Percentiles rank a stretch among this genome's conserved stretches.
Evolutionary conservation across 2,888 invertebrate species (phyloP).

Genomic region (Hoplodrina ambigua): DNA sequence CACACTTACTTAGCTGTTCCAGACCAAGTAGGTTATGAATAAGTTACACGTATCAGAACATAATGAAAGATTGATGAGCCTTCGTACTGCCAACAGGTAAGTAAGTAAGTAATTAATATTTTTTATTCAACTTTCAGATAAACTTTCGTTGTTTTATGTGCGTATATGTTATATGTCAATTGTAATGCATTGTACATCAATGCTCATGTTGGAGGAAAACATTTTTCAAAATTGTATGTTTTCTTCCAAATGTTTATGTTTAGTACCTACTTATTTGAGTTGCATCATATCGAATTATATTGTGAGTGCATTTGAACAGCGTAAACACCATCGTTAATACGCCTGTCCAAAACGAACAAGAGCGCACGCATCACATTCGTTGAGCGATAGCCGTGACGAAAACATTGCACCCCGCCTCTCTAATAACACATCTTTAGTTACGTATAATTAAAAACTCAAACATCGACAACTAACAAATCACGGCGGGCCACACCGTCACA

Average conservation of each 20-base stretch:
- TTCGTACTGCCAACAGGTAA: constrained; percentile 78
- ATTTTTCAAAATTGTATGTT: constrained; percentile 29
- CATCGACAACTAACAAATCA: constrained; percentile 88
- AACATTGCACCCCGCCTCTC: constrained; percentile 80
- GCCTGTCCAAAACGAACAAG: constrained; percentile 66
- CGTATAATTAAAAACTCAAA: constrained; percentile 89
- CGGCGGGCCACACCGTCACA: constrained; percentile 72
- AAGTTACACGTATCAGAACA: constrained; percentile 76
- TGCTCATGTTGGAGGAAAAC: constrained; percentile 66
- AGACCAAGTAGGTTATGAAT: constrained; percentile 77
- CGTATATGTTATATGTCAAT: constrained; percentile 63
- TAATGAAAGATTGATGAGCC: constrained; percentile 78
- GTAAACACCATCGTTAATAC: constrained; percentile 57
- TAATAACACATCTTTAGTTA: constrained; percentile 86
- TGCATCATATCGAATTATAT: constrained; percentile 47
- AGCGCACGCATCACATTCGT: constrained; percentile 69
- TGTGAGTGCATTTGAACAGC: constrained; percentile 60
- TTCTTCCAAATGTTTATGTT: constrained; percentile 5
- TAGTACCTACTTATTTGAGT: constrained; percentile 21
- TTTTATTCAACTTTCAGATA: constrained; percentile 60
- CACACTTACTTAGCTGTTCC: constrained; percentile 57
- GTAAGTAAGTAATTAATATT: constrained; percentile 77
- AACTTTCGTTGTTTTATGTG: constrained; percentile 66
- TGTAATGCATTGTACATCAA: constrained; percentile 72
- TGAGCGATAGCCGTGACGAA: constrained; percentile 82